Percentiles rank a stretch among this genome's conserved stretches.
Evolutionary conservation across 1,140 invertebrate genomes (phyloP).

Genomic region (Triops cancriformis): DNA sequence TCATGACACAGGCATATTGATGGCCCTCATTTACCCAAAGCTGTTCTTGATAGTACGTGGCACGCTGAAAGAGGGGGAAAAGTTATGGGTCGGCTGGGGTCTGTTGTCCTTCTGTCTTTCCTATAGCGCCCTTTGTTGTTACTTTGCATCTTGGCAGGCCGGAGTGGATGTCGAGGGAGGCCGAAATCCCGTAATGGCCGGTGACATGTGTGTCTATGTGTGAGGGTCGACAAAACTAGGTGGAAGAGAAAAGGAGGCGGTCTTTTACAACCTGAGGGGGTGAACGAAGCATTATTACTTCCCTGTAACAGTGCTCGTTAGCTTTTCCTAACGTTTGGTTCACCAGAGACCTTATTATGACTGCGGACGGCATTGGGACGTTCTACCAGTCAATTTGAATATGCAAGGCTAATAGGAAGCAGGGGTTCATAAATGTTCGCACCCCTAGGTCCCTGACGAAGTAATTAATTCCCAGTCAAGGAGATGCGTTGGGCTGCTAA

Average conservation of each 20-base stretch:
- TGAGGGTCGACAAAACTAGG: not conserved
- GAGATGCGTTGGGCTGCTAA: no score
- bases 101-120: not conserved
- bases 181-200: not conserved
- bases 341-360: not conserved
- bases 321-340: not conserved
- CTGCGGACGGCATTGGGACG: not conserved
- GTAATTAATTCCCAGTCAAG: not conserved
- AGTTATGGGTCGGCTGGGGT: not conserved
- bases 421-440: not conserved
- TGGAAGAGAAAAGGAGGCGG: not conserved
- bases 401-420: not conserved
- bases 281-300: not conserved
- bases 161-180: not conserved
- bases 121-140: no score
- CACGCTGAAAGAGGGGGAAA: not conserved
- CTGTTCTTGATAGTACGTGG: not conserved
- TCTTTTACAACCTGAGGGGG: not conserved
- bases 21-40: not conserved
- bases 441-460: not conserved
- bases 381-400: not conserved
- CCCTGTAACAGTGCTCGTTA: not conserved
- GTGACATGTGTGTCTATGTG: not conserved
- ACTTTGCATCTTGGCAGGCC: slow-evolving; percentile 11
- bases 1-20: not conserved